phyloP scores from a whole-genome alignment of 2,113 vertebrate genomes.

The Aythya baeri region DNA sequence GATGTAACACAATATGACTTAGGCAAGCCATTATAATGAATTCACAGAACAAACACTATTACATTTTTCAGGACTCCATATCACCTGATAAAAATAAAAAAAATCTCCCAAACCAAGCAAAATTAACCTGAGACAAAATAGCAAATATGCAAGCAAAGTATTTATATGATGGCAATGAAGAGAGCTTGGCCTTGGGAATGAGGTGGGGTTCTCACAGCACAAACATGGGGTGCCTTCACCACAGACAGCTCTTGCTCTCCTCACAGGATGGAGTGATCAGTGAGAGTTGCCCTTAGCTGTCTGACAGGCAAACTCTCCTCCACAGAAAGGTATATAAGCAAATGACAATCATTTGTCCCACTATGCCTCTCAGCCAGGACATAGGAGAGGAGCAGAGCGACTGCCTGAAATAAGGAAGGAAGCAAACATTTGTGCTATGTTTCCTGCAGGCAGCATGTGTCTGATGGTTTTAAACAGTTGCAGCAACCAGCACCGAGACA shows the following conservation, averaged over 20 bases:
- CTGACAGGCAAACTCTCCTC: neutral
- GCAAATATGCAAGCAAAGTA: neutral
- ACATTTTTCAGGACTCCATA: neutral
- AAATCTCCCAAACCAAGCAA: neutral
- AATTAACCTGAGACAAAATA: neutral
- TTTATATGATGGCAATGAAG: neutral
- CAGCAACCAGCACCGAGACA: neutral
- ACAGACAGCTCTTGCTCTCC: fast-evolving
- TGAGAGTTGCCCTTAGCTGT: neutral
- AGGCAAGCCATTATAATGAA: neutral
- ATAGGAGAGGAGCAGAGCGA: neutral
- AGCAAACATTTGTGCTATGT: fast-evolving
- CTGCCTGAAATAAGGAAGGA: neutral
- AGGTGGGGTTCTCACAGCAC: fast-evolving
- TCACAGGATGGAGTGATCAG: neutral
- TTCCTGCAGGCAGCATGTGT: neutral
- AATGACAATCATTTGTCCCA: neutral
- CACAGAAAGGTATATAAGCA: neutral
- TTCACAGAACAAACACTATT: neutral
- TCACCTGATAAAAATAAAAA: neutral
- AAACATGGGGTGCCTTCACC: neutral
- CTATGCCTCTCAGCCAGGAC: neutral
- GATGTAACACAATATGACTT: neutral
- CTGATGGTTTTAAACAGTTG: neutral
- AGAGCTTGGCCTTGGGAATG: neutral